Evolutionary conservation across 2,113 vertebrate species (phyloP).

Genomic region (Theristicus caerulescens): DNA sequence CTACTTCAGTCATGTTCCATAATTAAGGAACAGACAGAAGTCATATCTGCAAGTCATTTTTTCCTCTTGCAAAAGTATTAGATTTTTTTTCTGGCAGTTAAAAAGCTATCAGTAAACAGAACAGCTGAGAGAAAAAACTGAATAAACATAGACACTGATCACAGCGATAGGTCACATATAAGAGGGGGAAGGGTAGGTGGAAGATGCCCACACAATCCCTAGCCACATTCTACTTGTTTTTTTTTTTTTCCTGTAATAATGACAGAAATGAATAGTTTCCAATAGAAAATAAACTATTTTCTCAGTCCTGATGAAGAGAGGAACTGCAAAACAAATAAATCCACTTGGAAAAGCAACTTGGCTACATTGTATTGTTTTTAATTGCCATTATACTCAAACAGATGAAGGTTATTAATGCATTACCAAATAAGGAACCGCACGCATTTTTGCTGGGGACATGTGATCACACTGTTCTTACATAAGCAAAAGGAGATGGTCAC

Average conservation of each 20-base stretch:
- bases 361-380: neutral
- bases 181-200: neutral
- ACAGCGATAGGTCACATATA: neutral
- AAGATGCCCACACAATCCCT: neutral
- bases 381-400: neutral
- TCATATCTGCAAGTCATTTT: neutral
- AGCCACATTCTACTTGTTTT: neutral
- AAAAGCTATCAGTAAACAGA: neutral
- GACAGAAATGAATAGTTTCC: neutral
- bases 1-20: neutral
- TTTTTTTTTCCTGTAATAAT: neutral
- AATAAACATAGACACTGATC: neutral
- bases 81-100: neutral
- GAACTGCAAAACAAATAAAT: neutral
- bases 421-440: constrained; percentile 43
- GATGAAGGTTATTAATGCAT: neutral
- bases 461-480: constrained; percentile 46
- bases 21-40: neutral
- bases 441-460: constrained; percentile 44
- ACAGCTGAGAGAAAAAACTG: neutral
- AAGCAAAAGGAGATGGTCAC: constrained; percentile 45
- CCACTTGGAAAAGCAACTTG: neutral
- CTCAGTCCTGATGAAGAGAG: neutral
- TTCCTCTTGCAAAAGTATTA: neutral
- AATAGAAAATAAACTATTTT: neutral